These are phyloP conservation scores for Andrena haemorrhoa DNA, from an alignment of 2,888 invertebrate species.

Conservation along the genomic window DNA sequence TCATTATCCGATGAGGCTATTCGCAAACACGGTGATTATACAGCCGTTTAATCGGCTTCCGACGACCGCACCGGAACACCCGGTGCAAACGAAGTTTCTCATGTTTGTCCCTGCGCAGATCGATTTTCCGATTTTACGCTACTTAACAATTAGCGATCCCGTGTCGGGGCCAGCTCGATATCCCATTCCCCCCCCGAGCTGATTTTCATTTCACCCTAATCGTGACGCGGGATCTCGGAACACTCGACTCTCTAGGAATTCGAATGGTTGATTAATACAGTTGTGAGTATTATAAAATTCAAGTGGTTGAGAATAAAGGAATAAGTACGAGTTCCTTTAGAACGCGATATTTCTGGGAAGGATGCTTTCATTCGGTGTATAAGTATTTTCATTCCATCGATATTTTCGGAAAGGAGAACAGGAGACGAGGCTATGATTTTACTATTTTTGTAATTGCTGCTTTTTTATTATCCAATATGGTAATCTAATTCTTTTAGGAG, in stretches of 20 bases:
- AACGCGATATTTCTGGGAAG: too few relatives aligned
- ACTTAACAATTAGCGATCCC: neutral
- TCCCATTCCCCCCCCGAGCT: neutral
- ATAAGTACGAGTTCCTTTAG: too few relatives aligned
- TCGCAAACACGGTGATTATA: conserved; percentile 67
- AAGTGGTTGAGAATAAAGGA: too few relatives aligned
- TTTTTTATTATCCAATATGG: too few relatives aligned
- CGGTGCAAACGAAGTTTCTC: conserved; percentile 35
- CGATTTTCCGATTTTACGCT: conserved; percentile 22
- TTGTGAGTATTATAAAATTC: too few relatives aligned
- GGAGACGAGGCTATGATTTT: too few relatives aligned
- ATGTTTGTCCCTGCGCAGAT: neutral
- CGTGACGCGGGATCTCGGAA: neutral
- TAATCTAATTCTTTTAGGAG: too few relatives aligned
- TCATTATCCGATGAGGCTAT: conserved; percentile 67
- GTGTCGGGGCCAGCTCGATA: neutral
- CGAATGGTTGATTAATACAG: neutral
- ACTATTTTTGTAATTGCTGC: too few relatives aligned
- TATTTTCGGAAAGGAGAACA: too few relatives aligned
- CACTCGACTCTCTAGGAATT: neutral
- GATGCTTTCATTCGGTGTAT: too few relatives aligned
- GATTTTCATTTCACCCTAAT: too few relatives aligned
- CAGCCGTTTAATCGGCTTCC: conserved; percentile 58
- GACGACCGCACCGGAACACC: conserved; percentile 12
- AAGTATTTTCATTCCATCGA: too few relatives aligned